Base-by-base conservation (phyloP, 1,140 invertebrate species). In the Agrilus planipennis region DNA sequence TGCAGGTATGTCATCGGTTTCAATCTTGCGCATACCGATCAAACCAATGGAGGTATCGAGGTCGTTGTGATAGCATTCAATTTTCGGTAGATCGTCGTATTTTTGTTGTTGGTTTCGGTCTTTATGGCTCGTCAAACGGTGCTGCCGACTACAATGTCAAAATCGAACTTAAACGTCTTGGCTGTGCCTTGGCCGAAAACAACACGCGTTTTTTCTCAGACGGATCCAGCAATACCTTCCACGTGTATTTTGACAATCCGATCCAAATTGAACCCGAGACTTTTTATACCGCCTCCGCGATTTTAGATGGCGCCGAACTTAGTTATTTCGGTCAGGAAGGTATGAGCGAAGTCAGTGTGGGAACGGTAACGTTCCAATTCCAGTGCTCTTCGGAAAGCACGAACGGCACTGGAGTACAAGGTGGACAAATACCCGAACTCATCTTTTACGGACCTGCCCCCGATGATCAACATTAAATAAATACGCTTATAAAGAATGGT, bases 311-410 rank as follows among this genome's bases (percentile, higher is more conserved):
- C 7, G 80, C 77, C 21, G 90, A 95, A 63, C 66, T 96, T 29
- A 90, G 87, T 62, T 93, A 91, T 60, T 93, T 92, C 61, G 89
- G 89, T n/a, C 89, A 92, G 62, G 89, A 93, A 64, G 89, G 89
- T 15, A 77, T 92, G 71, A 87, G 82, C 55, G 89, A 93, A 66
- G 84, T 90, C 9, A 82, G 79, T 12, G 83, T 88, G 50, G 85
- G 85, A 11, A 81, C 79, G 52, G 87, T 91, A 22, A 90, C 84
- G 21, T 92, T 92, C 66, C 87, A 91, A 63, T 93, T 93, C 65
- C 89, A 93, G 57, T 91, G 88, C 59, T 90, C 86, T 27, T 88
- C 86, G 1, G 89, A 93, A 55, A 89, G 85, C 60, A 93, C 89
- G 11, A 93, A 93, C 55, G 89, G 89, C 32, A 93, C 89, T 10